Evolutionary conservation across 2,888 invertebrate genomes (phyloP).

Genomic region (Sarcophaga carnaria): DNA sequence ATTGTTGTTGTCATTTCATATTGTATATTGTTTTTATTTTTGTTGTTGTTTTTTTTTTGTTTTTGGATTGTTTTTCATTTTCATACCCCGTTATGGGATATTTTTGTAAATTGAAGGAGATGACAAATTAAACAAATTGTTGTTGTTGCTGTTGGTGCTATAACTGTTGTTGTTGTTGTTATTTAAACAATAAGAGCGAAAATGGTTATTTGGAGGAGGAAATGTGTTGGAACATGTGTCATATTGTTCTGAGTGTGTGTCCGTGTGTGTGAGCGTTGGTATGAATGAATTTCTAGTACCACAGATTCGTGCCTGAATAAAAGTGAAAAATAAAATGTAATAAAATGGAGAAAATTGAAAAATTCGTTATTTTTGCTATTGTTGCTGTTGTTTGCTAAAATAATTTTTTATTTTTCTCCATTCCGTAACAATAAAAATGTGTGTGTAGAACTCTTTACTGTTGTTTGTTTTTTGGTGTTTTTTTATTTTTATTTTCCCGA

Average conservation of each 20-base stretch:
- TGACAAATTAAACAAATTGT: conserved; percentile 69
- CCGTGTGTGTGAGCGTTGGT: neutral
- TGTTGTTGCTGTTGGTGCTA: conserved; percentile 8
- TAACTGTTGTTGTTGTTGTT: conserved; percentile 8
- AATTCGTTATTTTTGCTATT: conserved; percentile 36
- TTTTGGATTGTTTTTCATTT: neutral
- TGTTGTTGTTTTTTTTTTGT: neutral
- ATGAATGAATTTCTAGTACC: conserved; percentile 39
- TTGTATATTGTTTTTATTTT: conserved; percentile 1
- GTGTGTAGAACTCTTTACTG: no score
- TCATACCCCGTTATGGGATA: conserved; percentile 49
- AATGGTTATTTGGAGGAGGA: conserved; percentile 34
- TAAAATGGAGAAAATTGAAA: conserved; percentile 58
- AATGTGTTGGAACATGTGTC: neutral
- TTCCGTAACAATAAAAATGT: no score
- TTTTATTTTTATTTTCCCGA: neutral
- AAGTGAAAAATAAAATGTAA: conserved; percentile 10
- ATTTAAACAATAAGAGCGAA: conserved; percentile 60
- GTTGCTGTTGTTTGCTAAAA: conserved; percentile 1
- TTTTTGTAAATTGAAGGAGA: conserved; percentile 65
- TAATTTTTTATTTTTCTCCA: no score
- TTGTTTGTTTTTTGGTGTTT: neutral
- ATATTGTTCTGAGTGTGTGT: neutral
- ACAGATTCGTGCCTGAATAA: conserved; percentile 57
- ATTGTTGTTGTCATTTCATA: neutral